These are phyloP conservation scores for Protaetia brevitarsis DNA, from an alignment of 1,140 invertebrate genomes.

Conservation along the genomic window DNA sequence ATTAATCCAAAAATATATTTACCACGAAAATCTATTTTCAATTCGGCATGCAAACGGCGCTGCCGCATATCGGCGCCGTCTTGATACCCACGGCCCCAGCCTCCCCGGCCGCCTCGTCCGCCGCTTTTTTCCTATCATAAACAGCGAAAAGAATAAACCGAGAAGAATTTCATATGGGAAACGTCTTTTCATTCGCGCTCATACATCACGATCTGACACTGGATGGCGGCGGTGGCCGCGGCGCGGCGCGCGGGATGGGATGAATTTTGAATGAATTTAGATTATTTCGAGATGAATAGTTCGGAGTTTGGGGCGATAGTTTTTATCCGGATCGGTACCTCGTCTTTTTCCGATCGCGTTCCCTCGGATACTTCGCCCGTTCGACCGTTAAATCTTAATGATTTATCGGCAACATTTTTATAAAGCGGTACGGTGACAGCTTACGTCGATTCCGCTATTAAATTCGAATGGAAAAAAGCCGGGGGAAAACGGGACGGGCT, in stretches of 20 bases:
- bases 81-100: not conserved
- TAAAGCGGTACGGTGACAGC: not conserved
- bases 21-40: conserved; percentile 11
- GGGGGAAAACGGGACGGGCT: not conserved
- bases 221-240: too few species aligned
- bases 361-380: not conserved
- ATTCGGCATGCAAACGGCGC: conserved; percentile 7
- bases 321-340: not conserved
- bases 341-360: not conserved
- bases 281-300: conserved; percentile 16
- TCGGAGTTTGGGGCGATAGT: not conserved
- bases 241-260: not conserved
- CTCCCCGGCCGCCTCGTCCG: not conserved
- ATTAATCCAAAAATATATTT: conserved; percentile 14
- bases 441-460: not conserved
- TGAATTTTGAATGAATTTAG: conserved; percentile 1
- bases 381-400: conserved; percentile 8
- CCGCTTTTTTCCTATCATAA: not conserved
- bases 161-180: conserved; percentile 8
- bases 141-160: conserved; percentile 11
- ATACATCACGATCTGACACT: conserved; percentile 10
- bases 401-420: conserved; percentile 4
- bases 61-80: conserved; percentile 7
- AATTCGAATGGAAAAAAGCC: not conserved
- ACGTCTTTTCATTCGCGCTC: conserved; percentile 11